Conservation (phyloP, 1,140 invertebrate species). For the Trypoxylus dichotomus region DNA sequence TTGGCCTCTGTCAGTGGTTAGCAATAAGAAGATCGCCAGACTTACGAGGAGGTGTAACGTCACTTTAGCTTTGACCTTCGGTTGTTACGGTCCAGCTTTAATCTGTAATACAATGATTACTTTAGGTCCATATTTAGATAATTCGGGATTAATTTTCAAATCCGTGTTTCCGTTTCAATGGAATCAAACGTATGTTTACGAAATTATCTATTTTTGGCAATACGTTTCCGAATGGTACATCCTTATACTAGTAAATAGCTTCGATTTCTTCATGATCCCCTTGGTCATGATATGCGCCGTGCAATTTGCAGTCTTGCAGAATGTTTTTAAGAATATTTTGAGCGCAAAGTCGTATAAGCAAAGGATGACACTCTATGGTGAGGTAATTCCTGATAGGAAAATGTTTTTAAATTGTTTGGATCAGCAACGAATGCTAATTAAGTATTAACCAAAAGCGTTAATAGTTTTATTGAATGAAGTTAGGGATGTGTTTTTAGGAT, state of each 20-base stretch:
- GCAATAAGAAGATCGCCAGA: neutral
- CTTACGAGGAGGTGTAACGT: neutral
- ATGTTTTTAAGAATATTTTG: slow-evolving; percentile 8
- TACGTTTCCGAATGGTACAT: slow-evolving; percentile 12
- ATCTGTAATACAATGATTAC: neutral
- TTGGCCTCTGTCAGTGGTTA: neutral
- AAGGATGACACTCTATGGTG: neutral
- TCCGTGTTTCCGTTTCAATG: slow-evolving; percentile 9
- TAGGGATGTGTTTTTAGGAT: too few species aligned
- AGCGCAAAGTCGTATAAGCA: neutral
- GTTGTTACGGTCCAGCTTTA: neutral
- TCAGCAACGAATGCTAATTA: slow-evolving; percentile 5
- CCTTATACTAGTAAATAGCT: neutral
- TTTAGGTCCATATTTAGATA: neutral
- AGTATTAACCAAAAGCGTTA: neutral
- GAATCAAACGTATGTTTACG: slow-evolving; percentile 26
- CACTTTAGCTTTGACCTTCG: neutral
- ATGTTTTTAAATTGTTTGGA: neutral
- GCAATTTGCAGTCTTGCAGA: neutral
- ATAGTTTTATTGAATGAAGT: neutral
- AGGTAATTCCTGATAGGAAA: slow-evolving; percentile 8
- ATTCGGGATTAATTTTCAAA: neutral
- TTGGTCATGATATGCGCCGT: neutral
- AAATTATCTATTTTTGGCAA: slow-evolving; percentile 25
- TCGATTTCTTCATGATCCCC: slow-evolving; percentile 7